These are phyloP conservation scores for Alethe castanea DNA, from an alignment of 2,113 vertebrate species.

Conservation along the genomic window DNA sequence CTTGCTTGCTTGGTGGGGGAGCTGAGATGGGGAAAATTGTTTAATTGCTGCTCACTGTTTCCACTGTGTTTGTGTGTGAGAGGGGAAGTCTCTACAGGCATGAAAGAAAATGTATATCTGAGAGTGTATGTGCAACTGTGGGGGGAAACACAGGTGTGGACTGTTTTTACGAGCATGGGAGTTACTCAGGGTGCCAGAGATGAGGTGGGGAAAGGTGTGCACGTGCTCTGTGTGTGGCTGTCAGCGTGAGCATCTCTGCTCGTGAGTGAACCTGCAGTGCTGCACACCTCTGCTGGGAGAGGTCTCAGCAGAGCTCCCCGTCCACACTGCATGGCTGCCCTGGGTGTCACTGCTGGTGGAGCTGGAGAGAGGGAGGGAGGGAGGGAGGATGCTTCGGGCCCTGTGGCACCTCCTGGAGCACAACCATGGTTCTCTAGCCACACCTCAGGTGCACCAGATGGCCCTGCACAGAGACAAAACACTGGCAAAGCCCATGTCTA, in stretches of 20 bases:
- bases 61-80: background rate
- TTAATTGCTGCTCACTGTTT: slow-evolving; percentile 44
- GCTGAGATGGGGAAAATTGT: slow-evolving; percentile 19
- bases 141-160: rapidly evolving
- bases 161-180: background rate
- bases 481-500: background rate
- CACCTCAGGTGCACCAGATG: background rate
- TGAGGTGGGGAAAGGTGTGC: background rate
- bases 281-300: background rate
- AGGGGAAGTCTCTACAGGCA: background rate
- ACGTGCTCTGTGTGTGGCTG: rapidly evolving
- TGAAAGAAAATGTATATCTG: background rate
- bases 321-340: background rate
- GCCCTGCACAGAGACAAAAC: background rate
- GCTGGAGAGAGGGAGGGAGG: background rate
- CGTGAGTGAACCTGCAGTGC: background rate
- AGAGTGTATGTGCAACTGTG: background rate
- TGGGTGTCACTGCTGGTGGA: background rate
- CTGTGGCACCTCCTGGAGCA: background rate
- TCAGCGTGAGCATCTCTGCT: background rate
- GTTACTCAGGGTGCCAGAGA: background rate
- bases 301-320: rapidly evolving
- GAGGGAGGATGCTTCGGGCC: background rate
- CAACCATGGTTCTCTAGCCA: rapidly evolving
- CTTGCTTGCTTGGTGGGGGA: slow-evolving; percentile 11